phyloP scores from a whole-genome alignment of 2,888 invertebrate genomes.

The Nomada goodeniana region DNA sequence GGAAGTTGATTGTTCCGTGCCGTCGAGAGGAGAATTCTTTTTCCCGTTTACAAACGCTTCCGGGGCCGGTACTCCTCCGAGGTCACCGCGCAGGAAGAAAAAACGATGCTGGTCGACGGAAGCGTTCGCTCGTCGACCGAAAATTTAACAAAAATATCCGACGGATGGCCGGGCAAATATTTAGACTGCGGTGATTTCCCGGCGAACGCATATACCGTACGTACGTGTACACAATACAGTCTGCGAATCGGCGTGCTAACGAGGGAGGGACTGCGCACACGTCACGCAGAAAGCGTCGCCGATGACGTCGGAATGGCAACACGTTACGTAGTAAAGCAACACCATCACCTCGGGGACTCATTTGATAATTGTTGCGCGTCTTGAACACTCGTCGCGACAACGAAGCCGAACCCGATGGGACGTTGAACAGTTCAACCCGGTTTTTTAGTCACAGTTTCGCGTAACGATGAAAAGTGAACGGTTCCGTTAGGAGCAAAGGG shows the following conservation, averaged over 20 bases:
- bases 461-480: too few species aligned
- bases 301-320: slow-evolving; percentile 54
- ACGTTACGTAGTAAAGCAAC: slow-evolving; percentile 43
- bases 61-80: background rate
- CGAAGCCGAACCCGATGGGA: slow-evolving; percentile 13
- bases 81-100: background rate
- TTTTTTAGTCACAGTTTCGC: too few species aligned
- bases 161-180: slow-evolving; percentile 48
- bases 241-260: slow-evolving; percentile 59
- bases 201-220: background rate
- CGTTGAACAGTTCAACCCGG: slow-evolving; percentile 18
- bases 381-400: slow-evolving; percentile 2
- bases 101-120: background rate
- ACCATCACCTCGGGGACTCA: slow-evolving; percentile 29
- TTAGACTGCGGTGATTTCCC: slow-evolving; percentile 55
- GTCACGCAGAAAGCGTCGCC: slow-evolving; percentile 57
- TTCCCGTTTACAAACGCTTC: slow-evolving; percentile 18
- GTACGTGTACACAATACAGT: slow-evolving; percentile 30
- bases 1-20: slow-evolving; percentile 31
- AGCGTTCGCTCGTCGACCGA: slow-evolving; percentile 11
- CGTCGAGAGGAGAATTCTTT: background rate
- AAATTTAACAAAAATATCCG: slow-evolving; percentile 52
- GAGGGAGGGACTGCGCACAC: slow-evolving; percentile 43
- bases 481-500: too few species aligned
- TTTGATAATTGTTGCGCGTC: slow-evolving; percentile 36